Conservation (phyloP, 2,797 vertebrate genomes). For the Myripristis jacobus region DNA sequence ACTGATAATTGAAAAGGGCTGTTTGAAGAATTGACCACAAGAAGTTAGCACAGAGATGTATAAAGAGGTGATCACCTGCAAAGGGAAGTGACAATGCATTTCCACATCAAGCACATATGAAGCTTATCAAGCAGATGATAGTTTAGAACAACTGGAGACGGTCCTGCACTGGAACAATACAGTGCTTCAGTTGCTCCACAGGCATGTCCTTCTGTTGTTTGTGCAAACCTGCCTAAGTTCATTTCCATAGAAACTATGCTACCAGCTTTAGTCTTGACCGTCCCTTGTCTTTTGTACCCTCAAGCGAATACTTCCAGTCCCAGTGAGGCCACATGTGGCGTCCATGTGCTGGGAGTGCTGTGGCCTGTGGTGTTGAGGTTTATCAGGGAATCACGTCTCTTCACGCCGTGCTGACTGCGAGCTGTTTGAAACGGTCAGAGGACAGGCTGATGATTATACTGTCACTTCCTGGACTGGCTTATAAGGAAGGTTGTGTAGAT, state of each 20-base stretch:
- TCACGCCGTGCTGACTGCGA: conserved; percentile 46
- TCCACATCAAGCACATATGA: conserved; percentile 40
- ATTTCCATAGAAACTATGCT: neutral
- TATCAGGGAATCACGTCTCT: conserved; percentile 53
- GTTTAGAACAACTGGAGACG: conserved; percentile 26
- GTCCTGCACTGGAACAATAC: neutral
- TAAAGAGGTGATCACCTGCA: too few relatives aligned
- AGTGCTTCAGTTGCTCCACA: too few relatives aligned
- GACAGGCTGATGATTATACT: conserved; percentile 52
- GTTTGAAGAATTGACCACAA: too few relatives aligned
- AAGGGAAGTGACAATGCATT: conserved; percentile 43
- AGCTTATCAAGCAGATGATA: conserved; percentile 27
- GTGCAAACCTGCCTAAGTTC: neutral
- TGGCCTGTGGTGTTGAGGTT: conserved; percentile 50
- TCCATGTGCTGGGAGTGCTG: conserved; percentile 34
- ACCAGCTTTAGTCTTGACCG: neutral
- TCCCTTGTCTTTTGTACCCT: neutral
- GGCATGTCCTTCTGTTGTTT: too few relatives aligned
- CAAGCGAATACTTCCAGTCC: conserved; percentile 10
- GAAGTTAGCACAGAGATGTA: too few relatives aligned
- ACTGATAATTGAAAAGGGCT: too few relatives aligned
- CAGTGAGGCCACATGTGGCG: conserved; percentile 51
- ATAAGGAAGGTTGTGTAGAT: conserved; percentile 33
- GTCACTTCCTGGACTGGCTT: conserved; percentile 50
- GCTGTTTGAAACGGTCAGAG: conserved; percentile 43